Conservation (phyloP, 2,797 vertebrate genomes). For the Ispidina lecontei region DNA sequence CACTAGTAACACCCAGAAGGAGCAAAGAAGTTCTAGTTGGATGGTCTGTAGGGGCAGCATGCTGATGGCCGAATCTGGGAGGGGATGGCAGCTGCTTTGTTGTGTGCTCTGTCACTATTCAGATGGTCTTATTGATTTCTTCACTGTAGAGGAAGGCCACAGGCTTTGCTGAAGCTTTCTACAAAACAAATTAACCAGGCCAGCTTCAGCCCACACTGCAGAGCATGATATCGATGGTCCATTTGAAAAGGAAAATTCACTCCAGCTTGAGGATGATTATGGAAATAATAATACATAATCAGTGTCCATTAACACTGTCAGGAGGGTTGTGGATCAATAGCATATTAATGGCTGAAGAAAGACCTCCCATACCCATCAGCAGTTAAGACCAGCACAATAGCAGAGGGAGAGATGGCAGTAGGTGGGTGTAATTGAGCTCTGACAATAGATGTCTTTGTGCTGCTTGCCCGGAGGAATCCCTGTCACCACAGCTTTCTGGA, state of each 20-base stretch:
- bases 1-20: background rate
- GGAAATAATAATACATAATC: conserved; percentile 71
- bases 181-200: conserved; percentile 49
- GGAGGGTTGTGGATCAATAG: conserved; percentile 53
- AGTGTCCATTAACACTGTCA: conserved; percentile 61
- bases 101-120: background rate
- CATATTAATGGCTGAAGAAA: conserved; percentile 58
- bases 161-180: conserved; percentile 13
- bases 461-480: background rate
- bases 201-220: conserved; percentile 12
- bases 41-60: background rate
- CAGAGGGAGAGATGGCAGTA: background rate
- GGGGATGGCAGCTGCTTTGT: background rate
- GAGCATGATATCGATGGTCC: background rate
- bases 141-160: conserved; percentile 12
- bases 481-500: background rate
- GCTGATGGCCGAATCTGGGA: background rate
- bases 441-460: background rate
- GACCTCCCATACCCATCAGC: background rate
- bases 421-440: background rate
- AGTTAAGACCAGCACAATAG: background rate
- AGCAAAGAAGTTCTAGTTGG: background rate
- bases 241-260: conserved; percentile 65
- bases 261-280: conserved; percentile 65
- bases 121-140: background rate